Conservation (phyloP, 2,888 invertebrate species). For the Rhagophthalmus giganteus region DNA sequence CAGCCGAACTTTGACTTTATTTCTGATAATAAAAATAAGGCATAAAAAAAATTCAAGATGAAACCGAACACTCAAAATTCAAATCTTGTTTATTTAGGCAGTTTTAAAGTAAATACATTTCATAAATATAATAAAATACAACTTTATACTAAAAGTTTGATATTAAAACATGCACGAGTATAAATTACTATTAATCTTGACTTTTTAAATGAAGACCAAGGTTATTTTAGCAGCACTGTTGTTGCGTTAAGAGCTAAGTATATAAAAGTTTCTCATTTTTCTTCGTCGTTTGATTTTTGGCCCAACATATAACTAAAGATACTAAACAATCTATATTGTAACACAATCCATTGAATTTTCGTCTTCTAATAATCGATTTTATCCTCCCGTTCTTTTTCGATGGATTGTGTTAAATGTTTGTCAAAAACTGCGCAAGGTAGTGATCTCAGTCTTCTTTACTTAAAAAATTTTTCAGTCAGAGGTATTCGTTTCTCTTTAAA, state of each 20-base stretch:
- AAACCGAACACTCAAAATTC: conserved; percentile 7
- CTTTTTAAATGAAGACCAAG: conserved; percentile 28
- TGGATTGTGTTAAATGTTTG: conserved; percentile 8
- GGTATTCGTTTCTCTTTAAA: conserved; percentile 31
- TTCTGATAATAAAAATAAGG: too few relatives aligned
- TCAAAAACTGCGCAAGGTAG: conserved; percentile 27
- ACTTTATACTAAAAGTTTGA: conserved; percentile 36
- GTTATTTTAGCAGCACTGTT: conserved; percentile 24
- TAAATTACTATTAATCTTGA: conserved; percentile 22
- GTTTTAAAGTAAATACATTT: conserved; percentile 39
- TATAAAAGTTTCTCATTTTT: conserved; percentile 18
- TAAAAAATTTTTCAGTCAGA: conserved; percentile 36
- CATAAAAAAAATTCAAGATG: too few relatives aligned
- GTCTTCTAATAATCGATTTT: background rate
- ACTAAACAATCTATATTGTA: conserved; percentile 20
- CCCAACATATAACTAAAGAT: conserved; percentile 25
- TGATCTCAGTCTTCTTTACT: conserved; percentile 39
- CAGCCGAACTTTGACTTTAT: too few relatives aligned
- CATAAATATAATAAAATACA: conserved; percentile 42
- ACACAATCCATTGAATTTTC: conserved; percentile 13
- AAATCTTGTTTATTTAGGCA: conserved; percentile 35
- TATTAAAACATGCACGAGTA: conserved; percentile 34
- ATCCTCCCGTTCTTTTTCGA: too few relatives aligned
- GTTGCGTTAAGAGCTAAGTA: conserved; percentile 12
- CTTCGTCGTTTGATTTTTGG: conserved; percentile 23